Conservation (phyloP, 2,113 vertebrate genomes). For the Macaca mulatta region DNA sequence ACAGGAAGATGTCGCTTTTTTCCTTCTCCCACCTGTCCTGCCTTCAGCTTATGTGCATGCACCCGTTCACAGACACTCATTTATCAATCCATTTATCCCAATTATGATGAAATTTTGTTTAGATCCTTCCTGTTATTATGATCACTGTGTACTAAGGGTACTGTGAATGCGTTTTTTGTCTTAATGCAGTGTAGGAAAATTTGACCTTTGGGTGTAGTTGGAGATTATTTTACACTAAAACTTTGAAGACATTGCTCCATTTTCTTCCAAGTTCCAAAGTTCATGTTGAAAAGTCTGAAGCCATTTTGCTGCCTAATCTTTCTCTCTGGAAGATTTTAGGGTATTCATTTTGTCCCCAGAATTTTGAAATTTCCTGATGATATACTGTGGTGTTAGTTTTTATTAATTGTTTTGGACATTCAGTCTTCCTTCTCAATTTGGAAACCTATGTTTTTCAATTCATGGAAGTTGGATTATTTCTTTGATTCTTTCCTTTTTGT, state of each 20-base stretch:
- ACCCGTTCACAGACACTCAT: neutral
- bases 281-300: constrained; percentile 1
- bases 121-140: neutral
- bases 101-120: neutral
- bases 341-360: neutral
- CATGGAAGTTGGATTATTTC: neutral
- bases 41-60: neutral
- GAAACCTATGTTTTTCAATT: neutral
- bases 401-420: neutral
- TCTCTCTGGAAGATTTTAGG: constrained; percentile 4
- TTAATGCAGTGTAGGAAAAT: neutral
- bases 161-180: neutral
- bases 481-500: neutral
- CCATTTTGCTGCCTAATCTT: constrained; percentile 24
- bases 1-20: neutral
- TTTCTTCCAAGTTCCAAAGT: constrained; percentile 3
- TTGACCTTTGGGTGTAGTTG: neutral
- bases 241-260: neutral
- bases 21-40: neutral
- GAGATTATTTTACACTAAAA: constrained; percentile 42
- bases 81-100: neutral
- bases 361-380: constrained; percentile 1
- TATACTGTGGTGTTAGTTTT: neutral
- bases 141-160: neutral
- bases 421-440: neutral